Evolutionary conservation across 2,888 invertebrate genomes (phyloP).

Genomic region (Orthosia incerta): DNA sequence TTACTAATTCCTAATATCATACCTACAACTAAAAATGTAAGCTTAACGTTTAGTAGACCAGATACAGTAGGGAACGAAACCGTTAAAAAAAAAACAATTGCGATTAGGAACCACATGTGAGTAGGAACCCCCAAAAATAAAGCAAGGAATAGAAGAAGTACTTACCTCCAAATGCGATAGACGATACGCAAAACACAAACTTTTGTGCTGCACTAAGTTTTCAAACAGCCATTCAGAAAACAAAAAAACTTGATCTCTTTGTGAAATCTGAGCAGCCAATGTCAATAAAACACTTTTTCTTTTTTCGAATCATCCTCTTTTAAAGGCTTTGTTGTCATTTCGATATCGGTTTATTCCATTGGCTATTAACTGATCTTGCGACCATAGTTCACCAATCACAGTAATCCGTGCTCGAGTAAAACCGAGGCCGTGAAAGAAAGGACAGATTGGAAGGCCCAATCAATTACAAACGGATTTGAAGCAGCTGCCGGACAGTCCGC

Average conservation of each 20-base stretch:
- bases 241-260: constrained; percentile 10
- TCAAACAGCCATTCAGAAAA: constrained; percentile 1
- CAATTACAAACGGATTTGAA: constrained; percentile 59
- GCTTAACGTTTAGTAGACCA: too few species aligned
- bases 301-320: constrained; percentile 29
- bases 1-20: too few species aligned
- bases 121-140: background rate
- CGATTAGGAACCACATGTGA: background rate
- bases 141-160: background rate
- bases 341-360: constrained; percentile 48
- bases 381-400: constrained; percentile 35
- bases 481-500: constrained; percentile 29
- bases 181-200: background rate
- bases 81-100: too few species aligned
- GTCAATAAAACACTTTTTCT: constrained; percentile 36
- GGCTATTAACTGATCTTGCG: constrained; percentile 51
- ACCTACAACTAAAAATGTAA: too few species aligned
- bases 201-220: background rate
- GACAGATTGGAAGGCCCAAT: constrained; percentile 33
- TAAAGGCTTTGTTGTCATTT: constrained; percentile 46
- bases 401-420: constrained; percentile 33
- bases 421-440: constrained; percentile 40
- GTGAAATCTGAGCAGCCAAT: constrained; percentile 24
- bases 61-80: too few species aligned
- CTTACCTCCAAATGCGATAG: background rate